phyloP scores from a whole-genome alignment of 1,140 invertebrate genomes.

The Conopomorpha cramerella region DNA sequence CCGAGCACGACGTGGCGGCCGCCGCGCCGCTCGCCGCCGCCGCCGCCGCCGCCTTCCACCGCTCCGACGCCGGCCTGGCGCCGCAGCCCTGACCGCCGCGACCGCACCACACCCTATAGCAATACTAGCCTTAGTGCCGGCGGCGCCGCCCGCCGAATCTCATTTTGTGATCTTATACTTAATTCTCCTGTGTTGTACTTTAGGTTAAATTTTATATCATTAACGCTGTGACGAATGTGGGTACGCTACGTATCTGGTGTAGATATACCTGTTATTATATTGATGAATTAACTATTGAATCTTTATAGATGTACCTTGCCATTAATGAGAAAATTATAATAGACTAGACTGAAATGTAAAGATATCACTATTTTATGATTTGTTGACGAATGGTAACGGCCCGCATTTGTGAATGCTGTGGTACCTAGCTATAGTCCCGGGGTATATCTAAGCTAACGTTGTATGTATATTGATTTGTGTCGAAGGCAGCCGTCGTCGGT shows the following conservation, averaged over 20 bases:
- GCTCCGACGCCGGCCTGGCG: slow-evolving; percentile 74
- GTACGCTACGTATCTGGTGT: slow-evolving; percentile 50
- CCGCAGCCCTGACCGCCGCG: slow-evolving; percentile 59
- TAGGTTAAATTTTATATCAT: slow-evolving; percentile 62
- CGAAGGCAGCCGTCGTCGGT: too few species aligned
- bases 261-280: slow-evolving; percentile 58
- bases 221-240: slow-evolving; percentile 52
- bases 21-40: slow-evolving; percentile 50
- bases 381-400: slow-evolving; percentile 54
- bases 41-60: slow-evolving; percentile 71
- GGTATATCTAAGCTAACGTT: too few species aligned
- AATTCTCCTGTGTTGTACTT: slow-evolving; percentile 61
- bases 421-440: too few species aligned
- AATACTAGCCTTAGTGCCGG: slow-evolving; percentile 55
- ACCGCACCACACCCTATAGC: slow-evolving; percentile 26
- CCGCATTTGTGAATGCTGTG: too few species aligned
- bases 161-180: slow-evolving; percentile 62
- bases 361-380: slow-evolving; percentile 61
- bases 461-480: too few species aligned
- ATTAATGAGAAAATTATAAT: slow-evolving; percentile 55
- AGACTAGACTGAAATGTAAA: slow-evolving; percentile 60
- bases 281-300: slow-evolving; percentile 53
- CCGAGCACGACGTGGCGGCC: slow-evolving; percentile 80
- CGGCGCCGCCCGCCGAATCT: slow-evolving; percentile 51
- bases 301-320: slow-evolving; percentile 60